These are phyloP conservation scores for Drosophila sp. DNA, from an alignment of 1,140 invertebrate species.

Conservation along the genomic window DNA sequence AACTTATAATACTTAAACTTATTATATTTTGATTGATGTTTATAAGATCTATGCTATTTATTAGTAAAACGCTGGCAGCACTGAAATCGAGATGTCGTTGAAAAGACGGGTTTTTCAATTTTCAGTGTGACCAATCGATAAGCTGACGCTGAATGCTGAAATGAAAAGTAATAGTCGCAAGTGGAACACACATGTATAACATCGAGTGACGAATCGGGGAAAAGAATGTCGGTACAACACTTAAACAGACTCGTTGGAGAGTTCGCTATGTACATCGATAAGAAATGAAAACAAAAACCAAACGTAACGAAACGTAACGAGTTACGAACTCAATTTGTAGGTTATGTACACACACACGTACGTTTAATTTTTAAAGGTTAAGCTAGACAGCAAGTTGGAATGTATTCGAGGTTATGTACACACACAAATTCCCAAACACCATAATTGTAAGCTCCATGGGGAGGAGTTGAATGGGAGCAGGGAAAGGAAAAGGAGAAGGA, in stretches of 20 bases:
- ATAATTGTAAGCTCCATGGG: not conserved
- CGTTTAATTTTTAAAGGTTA: not conserved
- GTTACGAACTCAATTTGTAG: not conserved
- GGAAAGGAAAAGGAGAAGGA: too few relatives aligned
- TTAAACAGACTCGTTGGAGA: constrained; percentile 1
- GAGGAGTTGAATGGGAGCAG: too few relatives aligned
- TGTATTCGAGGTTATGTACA: constrained; percentile 16
- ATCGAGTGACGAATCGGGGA: constrained; percentile 19
- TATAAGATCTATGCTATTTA: too few relatives aligned
- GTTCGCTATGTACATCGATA: constrained; percentile 1
- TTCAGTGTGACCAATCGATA: constrained; percentile 15
- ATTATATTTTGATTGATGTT: too few relatives aligned
- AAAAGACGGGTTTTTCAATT: too few relatives aligned
- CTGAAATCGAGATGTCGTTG: not conserved
- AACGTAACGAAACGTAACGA: not conserved
- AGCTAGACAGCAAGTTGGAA: constrained; percentile 2
- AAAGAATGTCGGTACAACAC: not conserved
- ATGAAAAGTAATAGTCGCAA: not conserved
- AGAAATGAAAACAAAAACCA: not conserved
- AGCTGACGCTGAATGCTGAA: not conserved
- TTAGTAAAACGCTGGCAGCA: not conserved
- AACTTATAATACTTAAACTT: too few relatives aligned
- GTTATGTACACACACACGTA: constrained; percentile 19
- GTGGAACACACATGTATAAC: constrained; percentile 22
- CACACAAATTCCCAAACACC: constrained; percentile 12